Evolutionary conservation across 2,888 invertebrate species (phyloP).

Genomic region (Suillia variegata): DNA sequence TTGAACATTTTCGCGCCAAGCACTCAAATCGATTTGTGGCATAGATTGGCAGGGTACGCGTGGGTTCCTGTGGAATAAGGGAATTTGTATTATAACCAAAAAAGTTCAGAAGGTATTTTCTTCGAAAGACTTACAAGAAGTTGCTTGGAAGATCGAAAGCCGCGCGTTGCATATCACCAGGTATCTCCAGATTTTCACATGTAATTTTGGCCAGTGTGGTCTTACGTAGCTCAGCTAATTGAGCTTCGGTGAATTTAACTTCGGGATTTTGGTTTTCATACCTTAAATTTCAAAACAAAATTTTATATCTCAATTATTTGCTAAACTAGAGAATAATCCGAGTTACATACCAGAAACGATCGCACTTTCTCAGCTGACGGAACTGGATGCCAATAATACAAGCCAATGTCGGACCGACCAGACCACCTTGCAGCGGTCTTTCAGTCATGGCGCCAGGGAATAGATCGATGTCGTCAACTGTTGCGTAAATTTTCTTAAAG

Average conservation of each 20-base stretch:
- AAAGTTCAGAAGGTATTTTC: background rate
- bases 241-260: conserved; percentile 81
- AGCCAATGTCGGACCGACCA: conserved; percentile 94
- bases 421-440: conserved; percentile 83
- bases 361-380: conserved; percentile 86
- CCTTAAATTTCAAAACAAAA: conserved; percentile 58
- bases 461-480: conserved; percentile 94
- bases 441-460: conserved; percentile 96
- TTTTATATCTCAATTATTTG: background rate
- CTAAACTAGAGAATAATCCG: background rate
- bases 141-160: conserved; percentile 90
- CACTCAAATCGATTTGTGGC: conserved; percentile 79
- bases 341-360: conserved; percentile 81
- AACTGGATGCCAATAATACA: conserved; percentile 95
- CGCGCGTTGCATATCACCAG: conserved; percentile 85
- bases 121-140: conserved; percentile 72
- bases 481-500: conserved; percentile 81
- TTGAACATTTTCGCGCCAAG: conserved; percentile 82
- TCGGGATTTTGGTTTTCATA: conserved; percentile 86
- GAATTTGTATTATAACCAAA: no score
- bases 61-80: conserved; percentile 70
- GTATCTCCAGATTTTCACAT: conserved; percentile 88
- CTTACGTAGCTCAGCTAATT: conserved; percentile 87
- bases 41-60: conserved; percentile 82
- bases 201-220: conserved; percentile 81